Base-by-base conservation (phyloP, 2,797 vertebrate species). In the Oceanodroma leucorhoa region DNA sequence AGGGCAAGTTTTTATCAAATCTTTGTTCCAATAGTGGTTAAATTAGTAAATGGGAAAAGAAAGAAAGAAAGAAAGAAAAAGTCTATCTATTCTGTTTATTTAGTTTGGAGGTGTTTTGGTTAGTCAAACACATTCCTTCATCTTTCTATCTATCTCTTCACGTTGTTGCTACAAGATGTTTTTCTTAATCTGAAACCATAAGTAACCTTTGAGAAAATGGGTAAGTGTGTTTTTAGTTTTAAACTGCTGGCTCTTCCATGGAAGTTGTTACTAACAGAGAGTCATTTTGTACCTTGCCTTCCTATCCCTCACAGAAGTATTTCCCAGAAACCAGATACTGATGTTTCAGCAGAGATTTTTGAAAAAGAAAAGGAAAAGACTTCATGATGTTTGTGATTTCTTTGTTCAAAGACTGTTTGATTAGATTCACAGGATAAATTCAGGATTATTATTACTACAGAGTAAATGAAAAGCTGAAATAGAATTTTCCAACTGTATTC, bases 161-260 rank as follows among this genome's bases (percentile, higher is more conserved):
- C 9, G 29, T 24, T 30, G 11, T 57, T 94, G 30, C 13, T 58
- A 62, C 3, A 88, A 72, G n/a, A 70, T 57, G 5, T 14, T 54
- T 66, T 77, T 77, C 36, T 77, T 89, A 15, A 48, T 57, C 9
- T 61, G 24, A 83, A 91, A 65, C 10, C 13, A 43, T 6, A 6
- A 1, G 0, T 64, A 86, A 75, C 18, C 1, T 85, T 72, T 75
- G 36, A 91, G 40, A 70, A 93, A 88, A 86, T 0, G 1, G 6
- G 11, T 57, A 72, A 92, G 2, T 0, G 1, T 34, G 26, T 15
- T 70, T 67, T 45, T 4, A 71, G 15, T 69, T 91, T 92, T 13
- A 0, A 15, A 20, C 10, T 67, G 8, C 11, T 36, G 27, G 4
- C 5, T 83, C 8, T 62, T 83, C n/a, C 40, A 61, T 0, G 0